A percentile compares a stretch with the other conserved stretches of the same genome.
phyloP scores from a whole-genome alignment of 2,888 invertebrate genomes.

The Eupeodes latifasciatus region DNA sequence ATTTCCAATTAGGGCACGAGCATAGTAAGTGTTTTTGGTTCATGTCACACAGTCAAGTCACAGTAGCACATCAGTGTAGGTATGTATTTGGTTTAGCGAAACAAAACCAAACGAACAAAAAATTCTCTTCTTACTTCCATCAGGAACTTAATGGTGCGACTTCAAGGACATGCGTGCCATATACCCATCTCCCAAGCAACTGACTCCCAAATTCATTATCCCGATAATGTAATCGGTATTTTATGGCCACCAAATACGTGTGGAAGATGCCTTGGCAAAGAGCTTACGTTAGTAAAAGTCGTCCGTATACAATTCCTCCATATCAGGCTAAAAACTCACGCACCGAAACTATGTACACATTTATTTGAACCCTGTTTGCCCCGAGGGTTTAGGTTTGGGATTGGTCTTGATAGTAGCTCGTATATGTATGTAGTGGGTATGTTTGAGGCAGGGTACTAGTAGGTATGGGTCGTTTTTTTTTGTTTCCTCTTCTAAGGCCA shows the following conservation, averaged over 20 bases:
- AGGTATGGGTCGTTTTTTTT: not conserved
- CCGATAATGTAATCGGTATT: conserved; percentile 76
- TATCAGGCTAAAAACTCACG: conserved; percentile 49
- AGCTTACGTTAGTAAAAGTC: conserved; percentile 44
- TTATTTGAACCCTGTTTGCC: conserved; percentile 30
- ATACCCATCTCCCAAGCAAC: conserved; percentile 42
- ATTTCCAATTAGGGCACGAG: conserved; percentile 70
- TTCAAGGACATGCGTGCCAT: conserved; percentile 64
- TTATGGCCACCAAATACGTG: conserved; percentile 74
- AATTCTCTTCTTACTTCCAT: conserved; percentile 11
- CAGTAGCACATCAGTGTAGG: not conserved
- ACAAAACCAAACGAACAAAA: conserved; percentile 14
- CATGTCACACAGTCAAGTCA: conserved; percentile 26
- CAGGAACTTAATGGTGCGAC: conserved; percentile 55
- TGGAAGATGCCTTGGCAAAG: conserved; percentile 62
- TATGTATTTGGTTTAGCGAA: not conserved
- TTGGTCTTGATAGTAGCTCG: not conserved
- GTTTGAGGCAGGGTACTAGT: not conserved
- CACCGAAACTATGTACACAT: conserved; percentile 52
- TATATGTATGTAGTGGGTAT: not conserved
- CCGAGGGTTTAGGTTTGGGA: not conserved
- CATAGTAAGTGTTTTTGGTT: conserved; percentile 55
- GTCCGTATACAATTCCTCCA: conserved; percentile 12
- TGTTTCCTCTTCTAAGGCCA: conserved; percentile 6
- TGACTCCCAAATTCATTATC: conserved; percentile 73